These are phyloP conservation scores for Rhogogaster chlorosoma DNA, from an alignment of 2,888 invertebrate genomes.

Conservation along the genomic window DNA sequence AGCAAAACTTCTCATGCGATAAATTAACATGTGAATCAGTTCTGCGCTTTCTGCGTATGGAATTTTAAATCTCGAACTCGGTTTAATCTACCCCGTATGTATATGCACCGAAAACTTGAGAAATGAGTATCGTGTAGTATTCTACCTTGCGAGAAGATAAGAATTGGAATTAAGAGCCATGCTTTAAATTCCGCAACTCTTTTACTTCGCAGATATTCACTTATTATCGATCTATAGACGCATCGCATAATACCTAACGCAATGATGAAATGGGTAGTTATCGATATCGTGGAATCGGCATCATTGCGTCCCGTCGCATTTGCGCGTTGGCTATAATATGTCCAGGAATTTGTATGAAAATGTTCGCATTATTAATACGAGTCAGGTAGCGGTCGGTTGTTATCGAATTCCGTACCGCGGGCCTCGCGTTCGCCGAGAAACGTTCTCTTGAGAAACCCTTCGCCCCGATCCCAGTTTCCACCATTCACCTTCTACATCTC, in stretches of 20 bases:
- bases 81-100: neutral
- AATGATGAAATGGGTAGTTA: neutral
- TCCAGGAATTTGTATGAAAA: constrained; percentile 40
- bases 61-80: constrained; percentile 15
- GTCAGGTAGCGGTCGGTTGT: constrained; percentile 44
- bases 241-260: neutral
- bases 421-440: constrained; percentile 11
- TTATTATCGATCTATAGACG: neutral
- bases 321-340: constrained; percentile 4
- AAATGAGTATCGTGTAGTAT: neutral
- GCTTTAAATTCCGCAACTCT: neutral
- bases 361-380: constrained; percentile 46
- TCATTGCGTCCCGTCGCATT: neutral
- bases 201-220: neutral
- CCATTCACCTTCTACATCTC: constrained; percentile 39
- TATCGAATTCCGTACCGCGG: constrained; percentile 37
- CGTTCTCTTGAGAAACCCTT: constrained; percentile 46
- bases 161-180: neutral
- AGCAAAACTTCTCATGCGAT: constrained; percentile 18
- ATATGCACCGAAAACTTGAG: neutral
- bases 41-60: constrained; percentile 30
- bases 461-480: constrained; percentile 21
- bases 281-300: neutral
- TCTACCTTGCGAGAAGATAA: neutral
- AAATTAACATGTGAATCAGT: constrained; percentile 44